Evolutionary conservation across 2,888 invertebrate species (phyloP), one percentile per base, ranked within the genome.

Genomic region (Uropetala carovei): DNA sequence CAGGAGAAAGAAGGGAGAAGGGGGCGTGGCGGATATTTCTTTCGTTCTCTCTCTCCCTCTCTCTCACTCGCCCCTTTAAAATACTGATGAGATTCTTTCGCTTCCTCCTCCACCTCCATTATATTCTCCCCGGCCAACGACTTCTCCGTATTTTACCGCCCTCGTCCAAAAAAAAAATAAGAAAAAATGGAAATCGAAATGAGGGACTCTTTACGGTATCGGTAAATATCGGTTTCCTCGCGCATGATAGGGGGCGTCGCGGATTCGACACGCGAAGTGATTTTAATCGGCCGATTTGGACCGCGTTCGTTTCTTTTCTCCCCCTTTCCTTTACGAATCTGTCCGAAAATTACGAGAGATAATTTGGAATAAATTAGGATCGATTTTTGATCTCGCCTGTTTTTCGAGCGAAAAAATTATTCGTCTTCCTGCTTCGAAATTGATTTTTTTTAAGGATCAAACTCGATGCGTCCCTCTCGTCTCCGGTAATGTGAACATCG

Each of bases 201-300:
- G 8, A 27, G 75, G 22, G 43, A 43, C 43, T 75, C 22, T 75
- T 27, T 75, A 75, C 75, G 75, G 75, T 10, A 11, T 75, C 75
- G 8, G 75, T 75, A 75, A 75, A 75, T 27, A 75, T 75, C 75
- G 75, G 75, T 75, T 75, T 22, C 27, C 27, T 75, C 75, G 22
- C 13, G 27, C 22, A 75, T 27, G 18, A 13, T 3, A 13, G 75
- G 27, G 75, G 27, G 27, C n/a, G 68, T 14, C 64, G 14, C n/a
- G 64, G n/a, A n/a, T 68, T 68, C 68, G 22, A 27, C 75, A 75
- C 75, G 75, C 75, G 27, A 75, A 75, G 27, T 27, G 75, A 7
- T 75, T 75, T 75, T 75, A 75, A 75, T 75, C 75, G 75, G 13
- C 75, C 75, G 75, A 43, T 43, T 43, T 43, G 43, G 43, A 43